Percentiles rank a stretch among this genome's conserved stretches.
Evolutionary conservation across 2,113 vertebrate species (phyloP).

Genomic region (Pseudorhombus dupliciocellatus): DNA sequence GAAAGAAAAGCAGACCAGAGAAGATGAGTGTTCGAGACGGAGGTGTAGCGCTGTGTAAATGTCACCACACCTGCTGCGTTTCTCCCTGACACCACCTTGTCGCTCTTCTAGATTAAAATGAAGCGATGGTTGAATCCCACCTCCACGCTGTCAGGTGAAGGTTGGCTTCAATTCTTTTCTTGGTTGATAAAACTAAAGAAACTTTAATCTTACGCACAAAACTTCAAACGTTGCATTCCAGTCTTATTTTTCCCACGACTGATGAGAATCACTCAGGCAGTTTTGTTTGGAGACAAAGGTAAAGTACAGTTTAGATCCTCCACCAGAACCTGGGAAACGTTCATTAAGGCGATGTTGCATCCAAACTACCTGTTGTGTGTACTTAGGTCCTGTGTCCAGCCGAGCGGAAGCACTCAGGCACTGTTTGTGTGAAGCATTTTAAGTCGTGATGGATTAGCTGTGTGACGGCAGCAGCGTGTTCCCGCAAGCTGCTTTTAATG

Average conservation of each 20-base stretch:
- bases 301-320: not conserved
- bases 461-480: constrained; percentile 31
- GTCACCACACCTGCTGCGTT: not conserved
- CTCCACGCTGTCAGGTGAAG: too few species aligned
- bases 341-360: constrained; percentile 12
- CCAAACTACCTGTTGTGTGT: too few species aligned
- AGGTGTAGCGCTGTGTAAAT: constrained; percentile 12
- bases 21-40: constrained; percentile 3
- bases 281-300: not conserved
- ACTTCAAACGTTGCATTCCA: too few species aligned
- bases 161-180: too few species aligned
- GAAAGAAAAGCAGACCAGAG: not conserved
- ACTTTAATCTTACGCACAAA: not conserved
- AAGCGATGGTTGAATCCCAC: too few species aligned
- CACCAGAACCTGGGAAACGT: not conserved
- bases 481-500: constrained; percentile 37
- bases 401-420: not conserved
- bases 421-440: not conserved
- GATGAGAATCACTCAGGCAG: not conserved
- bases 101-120: too few species aligned
- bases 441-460: constrained; percentile 34
- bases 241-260: not conserved
- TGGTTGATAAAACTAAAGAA: too few species aligned
- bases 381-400: not conserved
- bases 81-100: too few species aligned